Evolutionary conservation across 1,140 invertebrate genomes (phyloP), one percentile per base, ranked within the genome.

Genomic region (Diorhabda carinulata): DNA sequence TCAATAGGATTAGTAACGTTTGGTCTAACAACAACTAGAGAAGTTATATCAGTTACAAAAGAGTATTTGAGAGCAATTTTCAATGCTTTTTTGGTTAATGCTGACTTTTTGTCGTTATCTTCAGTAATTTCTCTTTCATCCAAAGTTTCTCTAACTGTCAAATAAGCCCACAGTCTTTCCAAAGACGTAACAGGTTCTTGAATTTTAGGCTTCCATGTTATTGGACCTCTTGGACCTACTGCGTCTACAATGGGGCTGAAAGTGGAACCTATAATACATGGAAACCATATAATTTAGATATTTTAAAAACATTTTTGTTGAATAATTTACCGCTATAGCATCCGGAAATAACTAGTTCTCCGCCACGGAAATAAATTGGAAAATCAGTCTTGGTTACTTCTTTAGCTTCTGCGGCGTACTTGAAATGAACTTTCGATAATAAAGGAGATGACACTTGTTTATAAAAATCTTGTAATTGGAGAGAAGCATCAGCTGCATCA

Each of bases 401-500:
- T 6, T 43, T 57, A 43, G 58, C 68, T 82, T 78, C 87, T 2
- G 81, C 72, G 1, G 84, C 79, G 77, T 91, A 91, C 5, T 81
- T 80, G 74, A 91, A 88, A 4, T 84, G 84, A 10, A 91, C 85
- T 72, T 90, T 84, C 2, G 87, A 81, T 9, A 91, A 79, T 1
- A 91, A 77, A 4, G 89, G 89, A 0, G 88, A 88, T 2, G 89
- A 84, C 44, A 91, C 84, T 80, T 90, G 85, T 52, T 84, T 82
- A 81, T 90, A 91, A 80, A 91, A 91, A 75, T 87, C 84, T 43
- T 84, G 82, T 4, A 91, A 81, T 78, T 91, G 89, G 43, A 89
- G 79, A 61, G 85, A 82, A 3, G 89, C 87, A 79, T 91, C 89
- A 0, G 87, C 82, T 45, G 85, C 89, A 78, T 88, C 89, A 77